A percentile compares a stretch with the other conserved stretches of the same genome.
Evolutionary conservation across 2,797 vertebrate genomes (phyloP).

Genomic region (Micropoecilia bifurca): DNA sequence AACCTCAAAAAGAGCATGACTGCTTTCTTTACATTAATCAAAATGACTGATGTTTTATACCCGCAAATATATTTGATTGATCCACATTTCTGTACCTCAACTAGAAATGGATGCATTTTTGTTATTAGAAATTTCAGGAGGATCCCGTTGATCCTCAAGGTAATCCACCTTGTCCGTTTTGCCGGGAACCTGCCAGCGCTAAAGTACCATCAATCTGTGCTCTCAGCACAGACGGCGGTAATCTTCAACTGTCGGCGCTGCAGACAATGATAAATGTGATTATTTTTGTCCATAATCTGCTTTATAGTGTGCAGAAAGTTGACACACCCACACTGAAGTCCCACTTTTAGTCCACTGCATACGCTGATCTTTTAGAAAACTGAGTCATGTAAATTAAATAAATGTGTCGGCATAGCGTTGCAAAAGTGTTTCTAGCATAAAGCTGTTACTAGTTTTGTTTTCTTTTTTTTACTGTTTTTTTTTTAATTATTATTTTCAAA

Average conservation of each 20-base stretch:
- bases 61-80: neutral
- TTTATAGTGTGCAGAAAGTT: slow-evolving; percentile 55
- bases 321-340: slow-evolving; percentile 32
- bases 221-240: slow-evolving; percentile 23
- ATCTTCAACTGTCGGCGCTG: slow-evolving; percentile 46
- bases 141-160: neutral
- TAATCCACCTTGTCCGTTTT: slow-evolving; percentile 3
- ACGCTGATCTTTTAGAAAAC: slow-evolving; percentile 14
- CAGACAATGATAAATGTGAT: slow-evolving; percentile 46
- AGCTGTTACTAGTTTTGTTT: neutral
- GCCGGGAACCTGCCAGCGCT: neutral
- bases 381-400: slow-evolving; percentile 11
- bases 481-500: neutral
- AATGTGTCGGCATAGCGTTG: slow-evolving; percentile 9
- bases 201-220: slow-evolving; percentile 10
- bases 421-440: slow-evolving; percentile 3
- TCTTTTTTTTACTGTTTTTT: no score
- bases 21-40: neutral
- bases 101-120: neutral
- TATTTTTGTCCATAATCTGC: slow-evolving; percentile 62
- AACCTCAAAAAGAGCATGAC: neutral
- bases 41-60: neutral
- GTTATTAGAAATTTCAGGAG: slow-evolving; percentile 2
- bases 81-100: neutral
- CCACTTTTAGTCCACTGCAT: slow-evolving; percentile 1